phyloP scores from a whole-genome alignment of 2,888 invertebrate species.

The Rutpela maculata region DNA sequence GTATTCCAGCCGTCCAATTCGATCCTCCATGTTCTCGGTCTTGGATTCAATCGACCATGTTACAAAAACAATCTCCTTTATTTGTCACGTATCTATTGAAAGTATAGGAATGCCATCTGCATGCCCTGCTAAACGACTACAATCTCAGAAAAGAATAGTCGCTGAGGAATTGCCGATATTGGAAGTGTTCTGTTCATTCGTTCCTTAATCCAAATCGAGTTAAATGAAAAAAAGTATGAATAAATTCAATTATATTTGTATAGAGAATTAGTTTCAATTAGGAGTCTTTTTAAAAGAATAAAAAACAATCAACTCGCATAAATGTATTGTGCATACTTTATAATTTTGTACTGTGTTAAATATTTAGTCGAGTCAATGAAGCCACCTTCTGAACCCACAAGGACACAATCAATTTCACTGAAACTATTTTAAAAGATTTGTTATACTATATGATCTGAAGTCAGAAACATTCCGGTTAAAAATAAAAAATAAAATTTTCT shows the following conservation, averaged over 20 bases:
- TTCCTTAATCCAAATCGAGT: constrained; percentile 21
- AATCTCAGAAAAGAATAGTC: constrained; percentile 36
- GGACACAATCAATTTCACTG: too few relatives aligned
- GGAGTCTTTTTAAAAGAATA: too few relatives aligned
- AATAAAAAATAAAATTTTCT: too few relatives aligned
- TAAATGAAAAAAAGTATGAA: not conserved
- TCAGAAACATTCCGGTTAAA: too few relatives aligned
- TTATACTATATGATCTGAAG: too few relatives aligned
- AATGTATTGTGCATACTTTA: too few relatives aligned
- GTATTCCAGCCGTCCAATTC: constrained; percentile 4
- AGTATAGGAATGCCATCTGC: constrained; percentile 44
- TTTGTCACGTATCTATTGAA: constrained; percentile 47
- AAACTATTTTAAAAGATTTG: too few relatives aligned
- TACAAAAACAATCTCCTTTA: constrained; percentile 46
- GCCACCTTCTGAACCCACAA: too few relatives aligned
- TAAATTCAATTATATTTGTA: not conserved
- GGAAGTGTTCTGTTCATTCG: not conserved
- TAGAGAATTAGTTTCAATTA: too few relatives aligned
- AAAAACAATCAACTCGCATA: too few relatives aligned
- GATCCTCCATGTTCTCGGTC: constrained; percentile 24
- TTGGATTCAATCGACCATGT: constrained; percentile 33
- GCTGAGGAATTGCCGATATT: constrained; percentile 29
- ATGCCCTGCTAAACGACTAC: constrained; percentile 44
- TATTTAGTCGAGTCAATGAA: too few relatives aligned
- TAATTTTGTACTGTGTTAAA: too few relatives aligned